A percentile compares a stretch with the other conserved stretches of the same genome.
phyloP scores from a whole-genome alignment of 2,888 invertebrate species.

The Bibio marci region DNA sequence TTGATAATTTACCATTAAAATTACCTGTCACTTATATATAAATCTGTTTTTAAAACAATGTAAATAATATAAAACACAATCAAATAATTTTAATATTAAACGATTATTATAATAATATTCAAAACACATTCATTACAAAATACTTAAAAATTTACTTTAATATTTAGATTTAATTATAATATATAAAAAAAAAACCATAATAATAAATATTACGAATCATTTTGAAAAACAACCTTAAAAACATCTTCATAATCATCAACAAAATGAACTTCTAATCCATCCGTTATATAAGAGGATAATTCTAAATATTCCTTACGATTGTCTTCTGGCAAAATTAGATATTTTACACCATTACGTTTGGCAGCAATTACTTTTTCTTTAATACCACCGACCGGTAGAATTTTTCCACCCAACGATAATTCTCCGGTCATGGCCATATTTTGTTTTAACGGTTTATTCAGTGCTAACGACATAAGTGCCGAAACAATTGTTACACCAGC shows the following conservation, averaged over 20 bases:
- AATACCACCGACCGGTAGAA: conserved; percentile 95
- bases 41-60: no score
- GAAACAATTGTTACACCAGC: conserved; percentile 94
- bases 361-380: conserved; percentile 98
- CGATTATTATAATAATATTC: no score
- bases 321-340: conserved; percentile 86
- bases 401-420: conserved; percentile 86
- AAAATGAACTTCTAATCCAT: conserved; percentile 90
- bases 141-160: no score
- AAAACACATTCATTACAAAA: no score
- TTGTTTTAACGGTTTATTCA: conserved; percentile 49
- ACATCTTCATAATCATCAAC: conserved; percentile 71
- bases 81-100: no score
- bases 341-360: conserved; percentile 78
- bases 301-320: conserved; percentile 94
- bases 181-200: no score
- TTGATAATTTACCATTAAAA: no score
- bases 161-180: no score
- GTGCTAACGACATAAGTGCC: conserved; percentile 83
- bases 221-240: conserved; percentile 64
- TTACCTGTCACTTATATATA: no score
- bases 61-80: no score
- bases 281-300: conserved; percentile 76
- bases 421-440: conserved; percentile 99
- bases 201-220: no score